Evolutionary conservation across 2,113 vertebrate species (phyloP).

Genomic region (Rhineura floridana): DNA sequence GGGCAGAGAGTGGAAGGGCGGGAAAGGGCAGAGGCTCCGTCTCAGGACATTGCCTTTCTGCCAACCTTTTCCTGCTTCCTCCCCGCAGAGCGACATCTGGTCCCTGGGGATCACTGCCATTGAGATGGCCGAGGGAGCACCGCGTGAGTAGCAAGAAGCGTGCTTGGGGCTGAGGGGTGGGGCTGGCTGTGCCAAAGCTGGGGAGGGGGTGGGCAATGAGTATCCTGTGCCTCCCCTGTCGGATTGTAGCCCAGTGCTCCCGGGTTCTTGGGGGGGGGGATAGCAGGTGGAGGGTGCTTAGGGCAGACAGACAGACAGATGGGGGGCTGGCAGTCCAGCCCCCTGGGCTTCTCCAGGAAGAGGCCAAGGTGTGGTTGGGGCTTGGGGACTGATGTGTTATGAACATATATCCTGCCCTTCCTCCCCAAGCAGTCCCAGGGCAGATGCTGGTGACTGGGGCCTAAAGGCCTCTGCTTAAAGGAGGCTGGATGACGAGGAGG

Average conservation of each 20-base stretch:
- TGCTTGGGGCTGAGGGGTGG: background rate
- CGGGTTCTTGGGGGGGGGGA: background rate
- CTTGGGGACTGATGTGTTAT: too few relatives aligned
- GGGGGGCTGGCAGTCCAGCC: background rate
- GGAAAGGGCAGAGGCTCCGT: background rate
- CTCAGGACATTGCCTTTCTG: background rate
- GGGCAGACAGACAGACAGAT: too few relatives aligned
- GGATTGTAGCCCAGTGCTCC: background rate
- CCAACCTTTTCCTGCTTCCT: conserved; percentile 16
- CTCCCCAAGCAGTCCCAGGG: too few relatives aligned
- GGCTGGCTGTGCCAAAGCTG: too few relatives aligned
- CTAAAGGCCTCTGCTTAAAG: too few relatives aligned
- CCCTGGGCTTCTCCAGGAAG: background rate
- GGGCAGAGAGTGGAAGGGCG: background rate
- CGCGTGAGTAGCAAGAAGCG: conserved; percentile 80
- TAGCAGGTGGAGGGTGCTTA: too few relatives aligned
- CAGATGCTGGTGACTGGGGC: too few relatives aligned
- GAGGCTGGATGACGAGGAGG: too few relatives aligned
- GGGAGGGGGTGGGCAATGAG: background rate
- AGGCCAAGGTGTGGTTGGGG: background rate
- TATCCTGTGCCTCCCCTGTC: background rate
- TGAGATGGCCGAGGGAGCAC: conserved; percentile 94
- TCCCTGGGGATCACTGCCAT: conserved; percentile 94
- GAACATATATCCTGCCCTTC: too few relatives aligned
- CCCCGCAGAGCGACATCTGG: conserved; percentile 90